Conservation (phyloP, 2,797 vertebrate genomes). For the Bufotes viridis region DNA sequence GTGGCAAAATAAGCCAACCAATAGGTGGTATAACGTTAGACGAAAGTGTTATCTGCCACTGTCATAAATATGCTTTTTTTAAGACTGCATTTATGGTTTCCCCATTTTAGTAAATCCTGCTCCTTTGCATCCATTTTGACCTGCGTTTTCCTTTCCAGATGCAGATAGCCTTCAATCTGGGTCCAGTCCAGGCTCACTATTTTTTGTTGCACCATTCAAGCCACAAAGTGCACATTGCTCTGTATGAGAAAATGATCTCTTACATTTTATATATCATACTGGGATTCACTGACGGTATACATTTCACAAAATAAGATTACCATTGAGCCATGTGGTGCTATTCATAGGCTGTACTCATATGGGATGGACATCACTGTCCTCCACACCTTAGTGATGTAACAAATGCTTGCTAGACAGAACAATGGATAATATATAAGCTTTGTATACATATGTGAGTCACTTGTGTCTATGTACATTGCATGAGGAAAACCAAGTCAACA, state of each 20-base stretch:
- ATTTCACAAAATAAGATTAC: not conserved
- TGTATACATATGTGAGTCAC: not conserved
- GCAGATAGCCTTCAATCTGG: not conserved
- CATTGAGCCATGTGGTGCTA: not conserved
- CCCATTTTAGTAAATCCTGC: too few relatives aligned
- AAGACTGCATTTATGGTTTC: too few relatives aligned
- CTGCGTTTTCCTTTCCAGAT: too few relatives aligned
- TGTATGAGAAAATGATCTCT: not conserved
- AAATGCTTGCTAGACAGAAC: not conserved
- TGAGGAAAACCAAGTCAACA: not conserved
- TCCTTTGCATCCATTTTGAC: too few relatives aligned
- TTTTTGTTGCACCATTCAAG: not conserved
- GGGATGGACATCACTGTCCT: not conserved
- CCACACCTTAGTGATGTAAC: not conserved
- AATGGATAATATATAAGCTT: not conserved
- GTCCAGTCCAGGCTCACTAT: not conserved
- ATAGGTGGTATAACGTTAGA: too few relatives aligned
- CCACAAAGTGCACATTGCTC: not conserved
- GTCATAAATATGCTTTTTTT: too few relatives aligned
- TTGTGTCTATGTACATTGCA: not conserved
- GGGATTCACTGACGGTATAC: not conserved
- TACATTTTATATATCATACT: not conserved
- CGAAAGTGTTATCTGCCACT: too few relatives aligned
- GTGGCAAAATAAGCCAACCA: too few relatives aligned
- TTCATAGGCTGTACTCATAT: not conserved